phyloP scores from a whole-genome alignment of 2,797 vertebrate genomes.

The Serranus cabrilla region DNA sequence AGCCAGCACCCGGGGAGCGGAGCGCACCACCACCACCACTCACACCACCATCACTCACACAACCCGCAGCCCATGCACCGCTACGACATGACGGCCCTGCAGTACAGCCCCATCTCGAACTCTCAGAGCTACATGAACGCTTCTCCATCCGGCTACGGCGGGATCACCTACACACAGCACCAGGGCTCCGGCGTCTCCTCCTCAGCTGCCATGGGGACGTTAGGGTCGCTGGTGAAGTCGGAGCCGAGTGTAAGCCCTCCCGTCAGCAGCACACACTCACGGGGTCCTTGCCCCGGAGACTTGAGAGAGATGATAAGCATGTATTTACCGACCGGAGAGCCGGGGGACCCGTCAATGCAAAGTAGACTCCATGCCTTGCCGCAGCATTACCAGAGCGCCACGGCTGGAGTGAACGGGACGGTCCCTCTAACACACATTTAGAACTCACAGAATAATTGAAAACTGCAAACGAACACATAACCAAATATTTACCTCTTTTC shows the following conservation, averaged over 20 bases:
- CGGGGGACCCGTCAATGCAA: slow-evolving; percentile 91
- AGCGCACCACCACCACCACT: slow-evolving; percentile 91
- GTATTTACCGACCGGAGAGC: slow-evolving; percentile 93
- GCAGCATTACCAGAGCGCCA: slow-evolving; percentile 96
- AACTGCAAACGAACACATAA: slow-evolving; percentile 86
- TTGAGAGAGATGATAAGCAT: slow-evolving; percentile 99
- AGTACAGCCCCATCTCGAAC: slow-evolving; percentile 97
- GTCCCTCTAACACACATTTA: slow-evolving; percentile 94
- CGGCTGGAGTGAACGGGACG: slow-evolving; percentile 95
- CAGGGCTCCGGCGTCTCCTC: slow-evolving; percentile 89
- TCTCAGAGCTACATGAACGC: slow-evolving; percentile 98
- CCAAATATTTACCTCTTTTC: slow-evolving; percentile 91
- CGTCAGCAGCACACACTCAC: slow-evolving; percentile 91
- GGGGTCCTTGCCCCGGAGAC: slow-evolving; percentile 96
- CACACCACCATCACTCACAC: slow-evolving; percentile 93
- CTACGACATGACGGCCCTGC: slow-evolving; percentile 95
- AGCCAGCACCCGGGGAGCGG: slow-evolving; percentile 94
- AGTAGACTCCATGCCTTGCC: slow-evolving; percentile 96
- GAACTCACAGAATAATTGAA: slow-evolving; percentile 73
- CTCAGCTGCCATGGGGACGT: slow-evolving; percentile 92
- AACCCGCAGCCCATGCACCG: slow-evolving; percentile 95
- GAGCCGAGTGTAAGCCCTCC: slow-evolving; percentile 97
- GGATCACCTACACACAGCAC: slow-evolving; percentile 92
- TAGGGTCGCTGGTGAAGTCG: slow-evolving; percentile 95
- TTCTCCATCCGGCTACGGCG: slow-evolving; percentile 94